Percentiles rank a stretch among this genome's conserved stretches.
These are phyloP conservation scores for Apamea crenata DNA, from an alignment of 2,888 invertebrate genomes.

Conservation along the genomic window DNA sequence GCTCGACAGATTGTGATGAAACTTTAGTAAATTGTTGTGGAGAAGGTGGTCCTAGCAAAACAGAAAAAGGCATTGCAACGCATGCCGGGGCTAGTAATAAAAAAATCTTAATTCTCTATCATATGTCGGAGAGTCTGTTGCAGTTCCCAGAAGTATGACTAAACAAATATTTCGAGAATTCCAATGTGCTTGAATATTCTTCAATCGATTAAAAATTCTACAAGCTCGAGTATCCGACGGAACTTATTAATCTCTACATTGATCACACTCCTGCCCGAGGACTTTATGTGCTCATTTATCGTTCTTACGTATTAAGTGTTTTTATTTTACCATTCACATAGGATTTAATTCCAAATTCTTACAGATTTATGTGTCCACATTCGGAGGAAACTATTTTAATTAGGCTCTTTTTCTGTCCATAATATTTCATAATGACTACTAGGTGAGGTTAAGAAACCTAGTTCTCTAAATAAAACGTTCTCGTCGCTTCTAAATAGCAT, in stretches of 20 bases:
- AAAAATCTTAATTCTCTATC: constrained; percentile 34
- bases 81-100: not conserved
- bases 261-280: constrained; percentile 63
- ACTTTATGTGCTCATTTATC: constrained; percentile 63
- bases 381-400: constrained; percentile 65
- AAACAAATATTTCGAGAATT: constrained; percentile 62
- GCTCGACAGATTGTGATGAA: not conserved
- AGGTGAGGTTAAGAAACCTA: constrained; percentile 56
- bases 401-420: constrained; percentile 46
- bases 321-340: constrained; percentile 64
- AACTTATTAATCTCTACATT: constrained; percentile 66
- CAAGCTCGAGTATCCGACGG: constrained; percentile 62
- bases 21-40: not conserved
- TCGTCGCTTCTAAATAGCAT: constrained; percentile 54
- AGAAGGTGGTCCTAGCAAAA: not conserved
- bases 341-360: constrained; percentile 67
- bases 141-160: constrained; percentile 56
- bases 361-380: constrained; percentile 60
- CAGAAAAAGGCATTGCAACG: not conserved
- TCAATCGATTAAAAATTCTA: constrained; percentile 65
- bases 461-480: constrained; percentile 51
- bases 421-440: constrained; percentile 56
- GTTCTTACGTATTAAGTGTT: constrained; percentile 51
- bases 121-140: constrained; percentile 29
- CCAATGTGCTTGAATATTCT: constrained; percentile 59